Percentiles rank a stretch among this genome's conserved stretches.
These are phyloP conservation scores for Cerceris rybyensis DNA, from an alignment of 2,888 invertebrate species.

Conservation along the genomic window DNA sequence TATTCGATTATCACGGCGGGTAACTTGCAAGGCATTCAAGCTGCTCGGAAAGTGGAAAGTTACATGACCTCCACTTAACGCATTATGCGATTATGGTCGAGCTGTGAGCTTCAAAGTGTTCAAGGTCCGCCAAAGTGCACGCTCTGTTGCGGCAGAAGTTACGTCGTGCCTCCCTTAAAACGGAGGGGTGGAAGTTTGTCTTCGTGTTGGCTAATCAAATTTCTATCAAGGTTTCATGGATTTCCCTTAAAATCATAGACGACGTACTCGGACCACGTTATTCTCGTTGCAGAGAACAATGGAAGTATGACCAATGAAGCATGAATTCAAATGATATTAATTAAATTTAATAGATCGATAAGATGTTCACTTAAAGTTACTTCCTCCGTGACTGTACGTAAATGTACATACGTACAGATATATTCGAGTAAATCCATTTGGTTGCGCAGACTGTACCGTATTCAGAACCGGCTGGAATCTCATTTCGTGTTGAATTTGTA, in stretches of 20 bases:
- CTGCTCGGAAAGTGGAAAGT: constrained; percentile 64
- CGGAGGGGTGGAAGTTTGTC: not conserved
- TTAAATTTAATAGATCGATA: constrained; percentile 19
- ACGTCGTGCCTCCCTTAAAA: not conserved
- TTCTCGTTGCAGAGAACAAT: too few relatives aligned
- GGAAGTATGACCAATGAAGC: too few relatives aligned
- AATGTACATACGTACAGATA: too few relatives aligned
- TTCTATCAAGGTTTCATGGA: too few relatives aligned
- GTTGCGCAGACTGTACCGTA: constrained; percentile 10
- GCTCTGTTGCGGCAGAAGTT: not conserved
- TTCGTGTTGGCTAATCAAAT: too few relatives aligned
- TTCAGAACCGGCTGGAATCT: constrained; percentile 63
- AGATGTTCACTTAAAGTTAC: constrained; percentile 22
- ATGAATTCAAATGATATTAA: constrained; percentile 4
- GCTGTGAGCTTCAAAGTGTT: constrained; percentile 50
- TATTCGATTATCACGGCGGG: constrained; percentile 60
- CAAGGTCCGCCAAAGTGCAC: constrained; percentile 34
- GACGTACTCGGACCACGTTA: too few relatives aligned
- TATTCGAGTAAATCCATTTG: constrained; percentile 38
- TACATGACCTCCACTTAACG: constrained; percentile 61
- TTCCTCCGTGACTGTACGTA: not conserved
- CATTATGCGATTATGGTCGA: constrained; percentile 57
- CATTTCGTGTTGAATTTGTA: constrained; percentile 67
- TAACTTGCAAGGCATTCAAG: constrained; percentile 62
- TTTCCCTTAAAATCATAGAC: too few relatives aligned